Base-by-base conservation (phyloP, 2,113 vertebrate genomes). In the Catharus fuscescens region DNA sequence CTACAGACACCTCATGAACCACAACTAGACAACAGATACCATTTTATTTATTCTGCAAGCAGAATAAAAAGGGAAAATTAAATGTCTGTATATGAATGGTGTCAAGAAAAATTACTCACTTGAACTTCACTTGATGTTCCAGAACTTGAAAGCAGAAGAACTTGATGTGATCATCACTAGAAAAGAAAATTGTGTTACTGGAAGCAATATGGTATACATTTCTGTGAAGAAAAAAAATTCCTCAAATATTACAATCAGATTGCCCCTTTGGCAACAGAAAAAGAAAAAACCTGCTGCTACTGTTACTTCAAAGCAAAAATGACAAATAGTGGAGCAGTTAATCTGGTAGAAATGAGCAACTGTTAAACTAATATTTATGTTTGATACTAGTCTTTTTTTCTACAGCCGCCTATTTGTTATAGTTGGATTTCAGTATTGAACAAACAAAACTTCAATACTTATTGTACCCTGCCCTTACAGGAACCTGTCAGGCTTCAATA, bases 141-240 rank as follows among this genome's bases (percentile, higher is more conserved):
- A 99, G 87, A 40, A 99, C 99, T 98, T 99, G 99, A 97, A 99
- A 99, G 97, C 99, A 99, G 98, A 99, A 99, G 97, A 99, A 99
- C 96, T 99, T 99, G 88, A 99, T 98, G 61, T 99, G 99, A 98
- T 99, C 99, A 86, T 99, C 99, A 87, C 99, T 99, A 95, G 69
- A 91, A 92, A 87, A 95, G 28, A 80, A 48, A 90, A 50, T 53
- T 82, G 48, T 64, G 64, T 67, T 95, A 95, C 8, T 71, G 10
- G 34, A 64, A 32, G 52, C 80, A 96, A 80, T 14, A 86, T 10
- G 42, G 28, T 31, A 92, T 8, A 50, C 14, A 52, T 57, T 44
- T 79, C 59, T 12, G 23, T 23, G 32, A 76, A 61, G 26, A 67
- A 94, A 88, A 73, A 73, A 38, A 23, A 56, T 2, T 34, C 57